Base-by-base conservation (phyloP, 92 coral and sea anemone genomes). In the Plumapathes pennacea region DNA sequence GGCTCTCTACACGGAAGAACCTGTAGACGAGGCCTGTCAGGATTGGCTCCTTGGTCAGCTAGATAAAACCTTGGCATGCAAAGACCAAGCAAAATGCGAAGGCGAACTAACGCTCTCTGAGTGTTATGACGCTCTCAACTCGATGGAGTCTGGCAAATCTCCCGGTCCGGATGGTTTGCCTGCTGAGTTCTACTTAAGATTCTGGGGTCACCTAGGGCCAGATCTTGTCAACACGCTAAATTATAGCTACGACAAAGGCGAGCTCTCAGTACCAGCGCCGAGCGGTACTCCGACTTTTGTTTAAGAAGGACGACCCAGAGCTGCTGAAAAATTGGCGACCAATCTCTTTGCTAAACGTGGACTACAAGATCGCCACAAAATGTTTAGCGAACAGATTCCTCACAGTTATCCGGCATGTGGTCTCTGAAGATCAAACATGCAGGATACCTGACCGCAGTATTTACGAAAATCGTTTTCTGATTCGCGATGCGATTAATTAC, bases 161-260 rank as follows among this genome's bases (percentile, higher is more conserved):
- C 76, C 65, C 2, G 76, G 76, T 40, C 33, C 65, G 19, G 76
- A 68, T 44, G 76, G 76, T 26, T 43, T 68, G 11, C 18, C 65
- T 8, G 60, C 32, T 10, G 59, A 69, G 33, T 48, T 56, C 37
- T 56, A 69, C 54, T 10, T 27, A 20, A 15, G 17, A 8, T 68
- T 69, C 42, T 32, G 61, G 44, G 43, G 37, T 13, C 20, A 18
- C 2, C 11, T 71, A 15, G 46, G 46, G 46, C 1, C 46, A 6
- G 46, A 48, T 6, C 29, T 48, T 7, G 25, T 48, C 13, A 28
- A 48, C 7, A 28, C 24, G 13, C 13, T 48, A 5, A 48, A 48
- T 24, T 18, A 14, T 18, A 15, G 54, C 24, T 48, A 48, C 24
- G 24, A 15, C 14, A 15, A 2, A 0, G 54, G 54, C 9, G 19